Evolutionary conservation across 2,888 invertebrate species (phyloP).

Genomic region (Ischnura elegans): DNA sequence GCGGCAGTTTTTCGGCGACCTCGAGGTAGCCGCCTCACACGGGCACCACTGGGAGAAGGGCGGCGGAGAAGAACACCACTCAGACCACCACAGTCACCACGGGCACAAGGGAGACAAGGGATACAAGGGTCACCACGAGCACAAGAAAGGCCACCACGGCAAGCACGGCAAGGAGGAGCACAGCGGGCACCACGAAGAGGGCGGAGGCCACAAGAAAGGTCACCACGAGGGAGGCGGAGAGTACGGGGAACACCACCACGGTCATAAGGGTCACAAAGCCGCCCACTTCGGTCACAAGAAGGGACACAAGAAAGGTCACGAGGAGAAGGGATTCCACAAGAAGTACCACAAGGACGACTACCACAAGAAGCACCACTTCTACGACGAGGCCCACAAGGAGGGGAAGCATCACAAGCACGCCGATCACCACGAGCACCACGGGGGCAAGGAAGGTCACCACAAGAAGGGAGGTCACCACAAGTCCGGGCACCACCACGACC

Average conservation of each 20-base stretch:
- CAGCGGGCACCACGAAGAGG: conserved; percentile 60
- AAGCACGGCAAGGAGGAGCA: conserved; percentile 62
- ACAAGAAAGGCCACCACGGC: conserved; percentile 80
- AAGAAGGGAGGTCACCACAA: conserved; percentile 81
- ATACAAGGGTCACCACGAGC: conserved; percentile 79
- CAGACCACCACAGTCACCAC: conserved; percentile 83
- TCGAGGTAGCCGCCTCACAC: conserved; percentile 71
- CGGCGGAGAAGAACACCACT: conserved; percentile 84
- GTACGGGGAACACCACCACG: conserved; percentile 76
- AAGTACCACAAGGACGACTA: conserved; percentile 91
- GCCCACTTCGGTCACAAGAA: conserved; percentile 86
- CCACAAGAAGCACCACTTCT: conserved; percentile 90
- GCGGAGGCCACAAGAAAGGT: conserved; percentile 68
- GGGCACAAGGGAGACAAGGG: conserved; percentile 86
- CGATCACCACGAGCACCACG: conserved; percentile 80
- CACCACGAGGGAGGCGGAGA: conserved; percentile 69
- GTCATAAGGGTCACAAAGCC: conserved; percentile 51
- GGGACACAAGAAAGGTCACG: conserved; percentile 88
- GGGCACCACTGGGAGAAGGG: conserved; percentile 80
- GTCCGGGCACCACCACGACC: conserved; percentile 79
- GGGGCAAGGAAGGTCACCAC: conserved; percentile 80
- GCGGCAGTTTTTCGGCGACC: conserved; percentile 41
- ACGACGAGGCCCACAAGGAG: conserved; percentile 91
- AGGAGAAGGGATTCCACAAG: conserved; percentile 89
- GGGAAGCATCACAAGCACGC: conserved; percentile 86